Evolutionary conservation across 1,140 invertebrate species (phyloP).

Genomic region (Leptinotarsa lineolata): DNA sequence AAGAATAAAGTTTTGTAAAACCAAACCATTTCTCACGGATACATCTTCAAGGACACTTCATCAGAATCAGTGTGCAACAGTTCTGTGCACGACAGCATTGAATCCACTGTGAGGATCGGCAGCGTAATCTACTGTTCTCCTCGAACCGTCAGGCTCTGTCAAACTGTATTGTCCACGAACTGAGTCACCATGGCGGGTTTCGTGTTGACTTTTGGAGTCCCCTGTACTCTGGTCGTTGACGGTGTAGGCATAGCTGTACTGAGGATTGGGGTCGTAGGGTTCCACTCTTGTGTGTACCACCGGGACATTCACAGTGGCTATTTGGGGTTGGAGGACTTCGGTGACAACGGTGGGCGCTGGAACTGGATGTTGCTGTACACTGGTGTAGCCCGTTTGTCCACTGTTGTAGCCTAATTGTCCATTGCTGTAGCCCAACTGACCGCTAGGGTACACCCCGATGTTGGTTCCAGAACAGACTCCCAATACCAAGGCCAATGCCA

Average conservation of each 20-base stretch:
- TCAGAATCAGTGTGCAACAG: slow-evolving; percentile 26
- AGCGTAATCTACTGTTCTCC: slow-evolving; percentile 59
- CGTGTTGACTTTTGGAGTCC: slow-evolving; percentile 66
- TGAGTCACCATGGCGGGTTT: slow-evolving; percentile 58
- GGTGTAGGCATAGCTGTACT: slow-evolving; percentile 74
- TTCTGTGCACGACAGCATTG: slow-evolving; percentile 59
- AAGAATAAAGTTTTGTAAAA: neutral
- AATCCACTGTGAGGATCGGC: slow-evolving; percentile 57
- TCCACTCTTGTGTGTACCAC: slow-evolving; percentile 58
- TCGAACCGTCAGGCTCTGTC: slow-evolving; percentile 58
- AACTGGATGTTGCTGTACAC: neutral
- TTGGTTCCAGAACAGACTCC: slow-evolving; percentile 4
- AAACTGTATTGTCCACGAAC: slow-evolving; percentile 56
- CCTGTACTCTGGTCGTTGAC: slow-evolving; percentile 73
- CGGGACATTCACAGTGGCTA: slow-evolving; percentile 41
- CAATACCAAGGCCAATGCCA: neutral
- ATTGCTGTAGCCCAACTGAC: neutral
- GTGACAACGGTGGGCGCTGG: neutral
- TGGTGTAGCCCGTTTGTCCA: slow-evolving; percentile 4
- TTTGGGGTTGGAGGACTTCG: neutral
- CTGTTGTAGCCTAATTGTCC: neutral
- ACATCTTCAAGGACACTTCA: neutral
- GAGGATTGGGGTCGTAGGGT: slow-evolving; percentile 61
- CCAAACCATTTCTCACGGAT: neutral
- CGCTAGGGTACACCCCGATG: neutral